These are phyloP conservation scores for Anastrepha obliqua DNA, from an alignment of 1,140 invertebrate species.

Conservation along the genomic window DNA sequence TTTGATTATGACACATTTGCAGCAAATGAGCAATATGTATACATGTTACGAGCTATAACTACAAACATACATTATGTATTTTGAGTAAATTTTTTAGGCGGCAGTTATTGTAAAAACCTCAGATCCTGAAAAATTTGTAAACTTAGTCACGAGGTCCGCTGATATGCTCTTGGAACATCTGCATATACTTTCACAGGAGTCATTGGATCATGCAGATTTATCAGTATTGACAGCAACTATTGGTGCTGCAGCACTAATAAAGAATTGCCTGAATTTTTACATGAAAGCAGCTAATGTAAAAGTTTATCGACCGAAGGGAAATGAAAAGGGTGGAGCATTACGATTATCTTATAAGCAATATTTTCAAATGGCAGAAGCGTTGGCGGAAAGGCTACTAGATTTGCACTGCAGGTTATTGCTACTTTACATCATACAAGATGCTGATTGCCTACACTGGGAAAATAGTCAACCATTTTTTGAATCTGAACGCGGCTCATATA, in stretches of 20 bases:
- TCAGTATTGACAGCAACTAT: conserved; percentile 85
- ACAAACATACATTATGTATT: neutral
- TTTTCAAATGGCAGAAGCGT: conserved; percentile 86
- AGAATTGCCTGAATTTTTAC: conserved; percentile 85
- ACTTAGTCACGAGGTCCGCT: conserved; percentile 81
- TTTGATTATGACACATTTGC: too few relatives aligned
- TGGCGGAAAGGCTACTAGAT: conserved; percentile 86
- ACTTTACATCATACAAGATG: conserved; percentile 86
- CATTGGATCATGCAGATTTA: conserved; percentile 86
- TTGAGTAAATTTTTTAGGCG: conserved; percentile 56
- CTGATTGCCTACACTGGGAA: conserved; percentile 83
- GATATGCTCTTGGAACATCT: conserved; percentile 83
- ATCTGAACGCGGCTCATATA: conserved; percentile 83
- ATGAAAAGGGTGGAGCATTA: conserved; percentile 72
- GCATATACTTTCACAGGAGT: conserved; percentile 85
- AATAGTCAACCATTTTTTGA: conserved; percentile 79
- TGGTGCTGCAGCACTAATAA: conserved; percentile 84
- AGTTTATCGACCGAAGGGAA: conserved; percentile 71
- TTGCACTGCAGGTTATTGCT: conserved; percentile 84
- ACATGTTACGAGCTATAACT: too few relatives aligned
- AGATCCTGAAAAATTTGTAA: conserved; percentile 83
- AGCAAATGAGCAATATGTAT: too few relatives aligned
- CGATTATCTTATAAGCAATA: conserved; percentile 82
- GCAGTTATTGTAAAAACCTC: conserved; percentile 81
- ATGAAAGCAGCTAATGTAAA: conserved; percentile 69